Conservation (phyloP, 2,113 vertebrate genomes). For the Tragelaphus buxtoni region DNA sequence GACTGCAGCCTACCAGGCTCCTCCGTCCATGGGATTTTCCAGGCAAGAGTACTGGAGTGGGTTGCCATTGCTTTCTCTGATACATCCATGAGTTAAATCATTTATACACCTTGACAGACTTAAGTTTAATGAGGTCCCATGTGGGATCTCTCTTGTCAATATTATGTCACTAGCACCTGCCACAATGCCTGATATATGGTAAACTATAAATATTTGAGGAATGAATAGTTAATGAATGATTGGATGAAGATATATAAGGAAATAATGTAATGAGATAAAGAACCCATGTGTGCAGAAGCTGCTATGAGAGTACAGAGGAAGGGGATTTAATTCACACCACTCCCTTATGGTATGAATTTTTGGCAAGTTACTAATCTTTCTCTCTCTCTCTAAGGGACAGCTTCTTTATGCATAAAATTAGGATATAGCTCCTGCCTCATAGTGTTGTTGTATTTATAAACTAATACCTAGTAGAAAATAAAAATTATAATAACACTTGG, state of each 20-base stretch:
- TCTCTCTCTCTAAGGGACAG: not conserved
- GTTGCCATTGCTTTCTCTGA: no score
- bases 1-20: no score
- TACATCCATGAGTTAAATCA: not conserved
- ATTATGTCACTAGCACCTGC: not conserved
- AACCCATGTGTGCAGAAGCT: not conserved
- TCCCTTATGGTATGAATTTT: not conserved
- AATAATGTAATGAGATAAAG: not conserved
- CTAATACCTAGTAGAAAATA: not conserved
- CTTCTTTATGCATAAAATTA: not conserved
- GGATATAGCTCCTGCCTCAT: not conserved
- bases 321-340: not conserved
- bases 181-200: not conserved
- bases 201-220: not conserved
- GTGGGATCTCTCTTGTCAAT: not conserved
- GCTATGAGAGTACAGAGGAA: not conserved
- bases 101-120: not conserved
- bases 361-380: not conserved
- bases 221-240: not conserved
- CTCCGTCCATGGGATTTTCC: no score
- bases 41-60: no score
- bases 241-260: not conserved
- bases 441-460: not conserved
- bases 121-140: not conserved
- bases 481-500: not conserved